phyloP scores from a whole-genome alignment of 2,113 vertebrate genomes.

The Oenanthe oenanthe region DNA sequence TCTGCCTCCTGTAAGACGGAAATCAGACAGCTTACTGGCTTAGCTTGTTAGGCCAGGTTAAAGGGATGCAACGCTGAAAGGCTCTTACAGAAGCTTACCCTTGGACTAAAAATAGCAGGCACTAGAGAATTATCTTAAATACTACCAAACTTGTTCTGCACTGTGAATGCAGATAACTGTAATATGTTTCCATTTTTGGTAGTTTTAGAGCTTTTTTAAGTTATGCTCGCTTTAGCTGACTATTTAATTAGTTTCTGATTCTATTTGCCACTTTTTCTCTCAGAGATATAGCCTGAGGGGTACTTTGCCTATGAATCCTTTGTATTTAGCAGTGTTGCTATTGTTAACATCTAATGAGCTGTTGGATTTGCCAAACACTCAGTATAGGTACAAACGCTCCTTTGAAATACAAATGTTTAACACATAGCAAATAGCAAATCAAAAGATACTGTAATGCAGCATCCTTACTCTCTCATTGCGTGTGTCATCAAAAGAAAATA shows the following conservation, averaged over 20 bases:
- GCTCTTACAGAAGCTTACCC: constrained; percentile 93
- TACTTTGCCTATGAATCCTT: constrained; percentile 63
- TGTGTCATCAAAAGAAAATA: not conserved
- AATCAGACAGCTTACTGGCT: constrained; percentile 93
- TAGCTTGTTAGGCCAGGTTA: constrained; percentile 93
- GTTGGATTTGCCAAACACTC: constrained; percentile 16
- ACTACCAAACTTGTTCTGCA: constrained; percentile 82
- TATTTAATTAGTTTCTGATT: constrained; percentile 81
- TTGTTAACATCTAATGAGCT: constrained; percentile 71
- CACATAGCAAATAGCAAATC: constrained; percentile 49
- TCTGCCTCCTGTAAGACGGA: constrained; percentile 72
- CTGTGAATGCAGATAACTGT: constrained; percentile 82
- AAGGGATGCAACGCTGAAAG: constrained; percentile 87
- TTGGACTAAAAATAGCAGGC: constrained; percentile 91
- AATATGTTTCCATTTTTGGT: constrained; percentile 83
- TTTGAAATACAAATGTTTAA: constrained; percentile 54
- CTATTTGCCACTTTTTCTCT: constrained; percentile 74
- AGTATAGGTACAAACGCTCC: constrained; percentile 1
- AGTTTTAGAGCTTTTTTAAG: constrained; percentile 73
- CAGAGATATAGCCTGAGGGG: constrained; percentile 61
- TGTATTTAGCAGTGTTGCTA: constrained; percentile 60
- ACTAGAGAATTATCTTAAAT: constrained; percentile 86
- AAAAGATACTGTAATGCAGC: not conserved
- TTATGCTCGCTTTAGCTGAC: constrained; percentile 75
- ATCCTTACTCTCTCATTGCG: not conserved